Conservation (phyloP, 2,113 vertebrate genomes). For the Actenoides hombroni region DNA sequence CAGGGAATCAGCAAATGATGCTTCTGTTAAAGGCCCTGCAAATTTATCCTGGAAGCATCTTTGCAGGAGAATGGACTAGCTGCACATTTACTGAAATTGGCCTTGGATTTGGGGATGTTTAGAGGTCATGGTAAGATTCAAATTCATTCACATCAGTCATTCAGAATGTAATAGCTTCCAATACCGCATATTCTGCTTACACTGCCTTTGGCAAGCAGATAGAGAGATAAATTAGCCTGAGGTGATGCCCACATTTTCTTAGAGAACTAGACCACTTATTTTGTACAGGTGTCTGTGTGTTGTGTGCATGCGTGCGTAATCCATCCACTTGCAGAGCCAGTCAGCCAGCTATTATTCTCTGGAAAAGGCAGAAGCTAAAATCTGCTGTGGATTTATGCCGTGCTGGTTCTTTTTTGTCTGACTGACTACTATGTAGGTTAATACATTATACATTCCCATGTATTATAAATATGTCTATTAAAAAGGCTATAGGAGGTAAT, state of each 20-base stretch:
- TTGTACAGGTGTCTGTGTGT: neutral
- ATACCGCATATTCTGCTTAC: neutral
- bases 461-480: neutral
- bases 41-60: slow-evolving; percentile 1
- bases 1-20: neutral
- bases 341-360: neutral
- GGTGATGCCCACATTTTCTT: neutral
- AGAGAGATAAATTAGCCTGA: neutral
- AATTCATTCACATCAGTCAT: neutral
- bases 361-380: slow-evolving; percentile 13
- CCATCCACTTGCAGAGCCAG: neutral
- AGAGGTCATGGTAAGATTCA: neutral
- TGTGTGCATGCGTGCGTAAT: neutral
- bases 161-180: neutral
- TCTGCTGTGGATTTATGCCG: neutral
- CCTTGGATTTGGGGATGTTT: neutral
- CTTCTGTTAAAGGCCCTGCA: neutral
- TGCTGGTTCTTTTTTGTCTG: neutral
- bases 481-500: neutral
- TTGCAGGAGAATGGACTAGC: neutral
- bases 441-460: neutral
- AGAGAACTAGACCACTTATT: neutral
- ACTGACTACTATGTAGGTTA: neutral
- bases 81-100: neutral
- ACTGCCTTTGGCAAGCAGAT: neutral